Conservation (phyloP, 2,888 invertebrate species). For the Laothoe populi region DNA sequence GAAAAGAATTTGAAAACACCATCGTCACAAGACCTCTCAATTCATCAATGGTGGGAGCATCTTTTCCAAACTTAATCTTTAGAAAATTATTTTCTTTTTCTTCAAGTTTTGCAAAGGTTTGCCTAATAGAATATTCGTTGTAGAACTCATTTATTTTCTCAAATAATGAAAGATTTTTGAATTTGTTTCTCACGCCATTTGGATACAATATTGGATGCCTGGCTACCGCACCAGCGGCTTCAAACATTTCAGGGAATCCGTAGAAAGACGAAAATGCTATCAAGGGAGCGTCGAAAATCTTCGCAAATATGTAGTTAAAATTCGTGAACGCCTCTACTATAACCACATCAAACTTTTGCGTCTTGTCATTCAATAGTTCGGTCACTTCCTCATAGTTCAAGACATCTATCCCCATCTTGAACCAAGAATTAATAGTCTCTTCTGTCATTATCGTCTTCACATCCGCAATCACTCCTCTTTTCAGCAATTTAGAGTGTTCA, state of each 20-base stretch:
- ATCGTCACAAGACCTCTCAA: conserved; percentile 46
- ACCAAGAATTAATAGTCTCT: conserved; percentile 18
- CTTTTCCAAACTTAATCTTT: conserved; percentile 42
- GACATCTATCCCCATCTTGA: conserved; percentile 25
- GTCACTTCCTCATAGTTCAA: conserved; percentile 37
- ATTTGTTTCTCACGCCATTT: conserved; percentile 36
- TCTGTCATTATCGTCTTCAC: conserved; percentile 14
- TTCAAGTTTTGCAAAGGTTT: conserved; percentile 28
- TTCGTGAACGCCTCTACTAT: conserved; percentile 43
- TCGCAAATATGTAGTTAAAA: conserved; percentile 40
- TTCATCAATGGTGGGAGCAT: conserved; percentile 42
- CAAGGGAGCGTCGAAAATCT: conserved; percentile 47
- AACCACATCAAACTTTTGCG: conserved; percentile 50
- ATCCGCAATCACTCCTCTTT: conserved; percentile 39
- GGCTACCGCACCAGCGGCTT: conserved; percentile 41
- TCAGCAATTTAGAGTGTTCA: conserved; percentile 1
- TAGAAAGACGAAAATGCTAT: conserved; percentile 45
- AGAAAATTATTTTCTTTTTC: conserved; percentile 39
- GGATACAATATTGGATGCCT: conserved; percentile 44
- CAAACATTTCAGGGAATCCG: conserved; percentile 39
- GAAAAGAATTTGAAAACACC: conserved; percentile 47
- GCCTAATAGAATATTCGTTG: conserved; percentile 37
- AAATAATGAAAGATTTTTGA: conserved; percentile 34
- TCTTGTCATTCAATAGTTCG: conserved; percentile 41
- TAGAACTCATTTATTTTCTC: conserved; percentile 40